Evolutionary conservation across 2,113 vertebrate species (phyloP).

Genomic region (Oreochromis niloticus): DNA sequence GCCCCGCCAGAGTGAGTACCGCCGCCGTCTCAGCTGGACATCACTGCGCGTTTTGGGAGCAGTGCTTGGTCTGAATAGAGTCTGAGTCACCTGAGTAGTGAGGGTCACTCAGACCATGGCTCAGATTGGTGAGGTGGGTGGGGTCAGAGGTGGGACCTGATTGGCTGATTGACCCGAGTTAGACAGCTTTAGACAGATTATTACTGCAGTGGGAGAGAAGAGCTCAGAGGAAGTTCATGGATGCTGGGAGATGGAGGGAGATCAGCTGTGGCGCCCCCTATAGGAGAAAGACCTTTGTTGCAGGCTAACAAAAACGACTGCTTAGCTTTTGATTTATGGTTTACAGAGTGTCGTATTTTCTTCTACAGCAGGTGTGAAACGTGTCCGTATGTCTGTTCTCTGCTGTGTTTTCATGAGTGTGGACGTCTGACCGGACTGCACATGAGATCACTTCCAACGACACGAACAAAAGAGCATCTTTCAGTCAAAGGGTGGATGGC

Average conservation of each 20-base stretch:
- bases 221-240: background rate
- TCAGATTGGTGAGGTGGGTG: background rate
- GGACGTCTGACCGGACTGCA: background rate
- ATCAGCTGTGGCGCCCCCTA: background rate
- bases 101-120: background rate
- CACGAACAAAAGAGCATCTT: background rate
- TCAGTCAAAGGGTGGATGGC: background rate
- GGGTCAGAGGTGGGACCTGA: accelerated
- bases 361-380: background rate
- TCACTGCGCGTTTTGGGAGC: background rate
- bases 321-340: background rate
- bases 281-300: background rate
- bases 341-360: accelerated
- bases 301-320: background rate
- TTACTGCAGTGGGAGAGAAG: background rate
- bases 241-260: background rate
- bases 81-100: background rate
- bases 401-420: background rate
- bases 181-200: background rate
- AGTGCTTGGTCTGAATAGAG: background rate
- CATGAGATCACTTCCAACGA: background rate
- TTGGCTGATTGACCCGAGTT: background rate
- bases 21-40: accelerated
- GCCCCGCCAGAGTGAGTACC: slow-evolving; percentile 78
- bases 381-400: background rate